These are phyloP conservation scores for Temnopleurus reevesii DNA, from an alignment of 53 echinoderm and acorn worm genomes.

Conservation along the genomic window DNA sequence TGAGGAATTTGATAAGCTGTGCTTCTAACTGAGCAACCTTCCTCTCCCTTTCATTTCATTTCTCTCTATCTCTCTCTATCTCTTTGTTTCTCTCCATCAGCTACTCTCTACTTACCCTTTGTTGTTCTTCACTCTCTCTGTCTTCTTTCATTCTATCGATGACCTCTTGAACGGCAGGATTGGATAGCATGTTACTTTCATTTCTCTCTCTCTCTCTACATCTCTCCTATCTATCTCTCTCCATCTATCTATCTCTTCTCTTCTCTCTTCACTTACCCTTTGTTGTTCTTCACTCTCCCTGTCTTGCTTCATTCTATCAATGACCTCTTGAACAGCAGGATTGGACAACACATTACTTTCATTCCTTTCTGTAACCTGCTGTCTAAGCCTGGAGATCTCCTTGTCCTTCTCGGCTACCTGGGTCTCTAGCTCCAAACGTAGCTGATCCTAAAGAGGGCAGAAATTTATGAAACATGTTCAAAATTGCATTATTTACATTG, in stretches of 20 bases:
- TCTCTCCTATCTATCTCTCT: background rate
- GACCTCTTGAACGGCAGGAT: background rate
- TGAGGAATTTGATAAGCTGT: no score
- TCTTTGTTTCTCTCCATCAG: background rate
- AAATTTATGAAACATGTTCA: no score
- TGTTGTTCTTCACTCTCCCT: constrained; percentile 17
- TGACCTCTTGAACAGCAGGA: constrained; percentile 65
- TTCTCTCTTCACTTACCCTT: background rate
- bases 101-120: no score
- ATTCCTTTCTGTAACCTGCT: constrained; percentile 68
- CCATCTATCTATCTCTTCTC: background rate
- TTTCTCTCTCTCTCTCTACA: background rate
- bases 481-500: background rate
- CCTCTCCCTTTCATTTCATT: constrained; percentile 63
- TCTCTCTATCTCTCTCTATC: background rate
- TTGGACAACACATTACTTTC: constrained; percentile 62
- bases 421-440: constrained; percentile 63
- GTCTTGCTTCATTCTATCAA: constrained; percentile 55
- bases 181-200: background rate
- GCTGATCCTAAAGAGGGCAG: constrained; percentile 55
- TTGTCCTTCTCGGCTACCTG: constrained; percentile 65
- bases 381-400: constrained; percentile 72
- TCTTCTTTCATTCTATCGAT: background rate
- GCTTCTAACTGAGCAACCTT: constrained; percentile 86
- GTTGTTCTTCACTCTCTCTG: no score